These are phyloP conservation scores for Leucoma salicis DNA, from an alignment of 2,888 invertebrate species.

Conservation along the genomic window DNA sequence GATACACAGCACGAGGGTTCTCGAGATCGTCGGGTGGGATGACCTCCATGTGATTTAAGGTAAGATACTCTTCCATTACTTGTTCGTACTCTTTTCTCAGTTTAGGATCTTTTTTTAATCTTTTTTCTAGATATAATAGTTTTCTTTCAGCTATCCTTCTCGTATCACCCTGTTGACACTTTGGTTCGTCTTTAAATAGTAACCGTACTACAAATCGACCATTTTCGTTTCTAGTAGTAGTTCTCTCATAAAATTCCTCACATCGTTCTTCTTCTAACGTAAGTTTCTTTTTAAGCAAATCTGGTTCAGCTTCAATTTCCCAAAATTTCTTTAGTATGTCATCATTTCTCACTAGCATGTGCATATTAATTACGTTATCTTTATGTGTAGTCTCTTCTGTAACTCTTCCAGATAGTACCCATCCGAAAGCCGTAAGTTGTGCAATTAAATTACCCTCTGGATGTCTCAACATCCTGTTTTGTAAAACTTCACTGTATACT, in stretches of 20 bases:
- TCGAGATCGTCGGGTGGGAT: background rate
- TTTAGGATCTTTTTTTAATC: background rate
- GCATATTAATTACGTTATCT: background rate
- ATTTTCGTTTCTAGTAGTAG: background rate
- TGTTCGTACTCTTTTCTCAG: constrained; percentile 1
- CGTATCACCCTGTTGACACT: background rate
- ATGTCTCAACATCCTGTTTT: background rate
- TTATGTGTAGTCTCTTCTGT: background rate
- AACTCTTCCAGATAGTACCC: background rate
- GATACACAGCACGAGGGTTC: background rate
- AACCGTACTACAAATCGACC: constrained; percentile 7
- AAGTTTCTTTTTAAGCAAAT: background rate
- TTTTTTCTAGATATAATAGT: background rate
- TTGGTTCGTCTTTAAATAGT: background rate
- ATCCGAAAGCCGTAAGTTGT: background rate
- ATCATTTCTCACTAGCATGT: background rate
- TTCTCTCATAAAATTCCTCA: background rate
- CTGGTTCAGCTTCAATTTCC: background rate
- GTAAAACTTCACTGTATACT: background rate
- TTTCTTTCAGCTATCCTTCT: background rate
- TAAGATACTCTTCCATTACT: constrained; percentile 4
- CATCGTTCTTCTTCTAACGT: background rate
- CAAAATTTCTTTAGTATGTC: background rate
- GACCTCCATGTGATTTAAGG: background rate
- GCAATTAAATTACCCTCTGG: background rate